Conservation (phyloP, 2,113 vertebrate genomes). For the Rana temporaria region DNA sequence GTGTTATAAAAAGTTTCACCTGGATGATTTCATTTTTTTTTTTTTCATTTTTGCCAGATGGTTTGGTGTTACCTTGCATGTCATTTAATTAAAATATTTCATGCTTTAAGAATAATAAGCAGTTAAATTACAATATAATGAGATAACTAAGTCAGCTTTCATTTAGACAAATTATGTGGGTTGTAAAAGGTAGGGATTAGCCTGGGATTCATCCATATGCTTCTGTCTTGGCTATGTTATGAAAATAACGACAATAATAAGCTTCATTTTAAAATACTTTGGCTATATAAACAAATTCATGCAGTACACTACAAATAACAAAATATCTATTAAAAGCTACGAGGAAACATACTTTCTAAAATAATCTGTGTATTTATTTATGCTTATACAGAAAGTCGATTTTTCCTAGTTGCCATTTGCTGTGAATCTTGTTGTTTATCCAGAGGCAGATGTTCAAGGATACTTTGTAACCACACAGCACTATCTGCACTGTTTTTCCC, state of each 20-base stretch:
- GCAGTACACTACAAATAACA: too few species aligned
- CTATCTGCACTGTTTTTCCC: too few species aligned
- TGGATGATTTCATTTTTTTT: constrained; percentile 1
- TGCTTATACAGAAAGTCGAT: too few species aligned
- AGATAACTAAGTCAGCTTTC: constrained; percentile 44
- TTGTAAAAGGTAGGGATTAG: constrained; percentile 32
- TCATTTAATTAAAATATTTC: constrained; percentile 48
- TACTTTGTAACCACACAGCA: too few species aligned
- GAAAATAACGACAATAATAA: not conserved
- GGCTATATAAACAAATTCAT: not conserved
- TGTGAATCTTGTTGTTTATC: too few species aligned
- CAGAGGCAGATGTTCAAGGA: too few species aligned
- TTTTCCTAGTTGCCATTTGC: too few species aligned
- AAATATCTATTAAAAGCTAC: too few species aligned
- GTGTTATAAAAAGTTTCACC: constrained; percentile 12
- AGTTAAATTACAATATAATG: constrained; percentile 50
- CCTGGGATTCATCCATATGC: constrained; percentile 37
- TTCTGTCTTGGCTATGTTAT: not conserved
- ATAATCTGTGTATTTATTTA: too few species aligned
- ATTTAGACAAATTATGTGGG: constrained; percentile 38
- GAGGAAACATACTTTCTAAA: too few species aligned
- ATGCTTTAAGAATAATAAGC: constrained; percentile 49
- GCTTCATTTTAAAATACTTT: not conserved
- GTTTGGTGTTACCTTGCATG: constrained; percentile 46
- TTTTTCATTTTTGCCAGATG: constrained; percentile 28